Evolutionary conservation across 2,888 invertebrate genomes (phyloP), one percentile per base, ranked within the genome.

Genomic region (Congeria kusceri): DNA sequence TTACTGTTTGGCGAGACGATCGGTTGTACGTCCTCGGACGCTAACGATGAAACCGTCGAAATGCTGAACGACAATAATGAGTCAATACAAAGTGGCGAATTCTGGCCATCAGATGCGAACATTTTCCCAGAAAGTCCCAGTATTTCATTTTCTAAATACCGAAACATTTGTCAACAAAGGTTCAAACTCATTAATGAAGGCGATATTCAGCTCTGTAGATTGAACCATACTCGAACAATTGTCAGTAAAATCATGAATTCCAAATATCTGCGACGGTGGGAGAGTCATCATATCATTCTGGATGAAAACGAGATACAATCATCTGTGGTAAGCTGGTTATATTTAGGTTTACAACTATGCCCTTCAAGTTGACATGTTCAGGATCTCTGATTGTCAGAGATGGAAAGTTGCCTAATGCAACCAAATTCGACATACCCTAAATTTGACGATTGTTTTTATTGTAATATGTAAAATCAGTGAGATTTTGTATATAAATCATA

Each of bases 211-310:
- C 95, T 96, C 78, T 96, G 96, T 94, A 95, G 96, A 90, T 95
- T 96, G 86, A 96, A 96, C 88, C 96, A 96, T 92, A 96, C 96
- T 3, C 94, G 96, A 85, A 96, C 96, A 46, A 95, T 97, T 74
- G 96, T 96, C 83, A 96, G 96, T 93, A 97, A 97, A 94, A 96
- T 97, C 86, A 94, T 96, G 87, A 96, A 96, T 70, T 96, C 96
- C 81, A 96, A 96, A 93, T 96, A 96, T 92, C 94, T 96, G 49
- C 94, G 96, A 65, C 94, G 96, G 80, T 97, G 96, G 96, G 96
- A 97, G 93, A 95, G 95, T 49, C 96, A 96, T 92, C 95, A 95
- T 87, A 94, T 97, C 13, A 95, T 95, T 87, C 94, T 97, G 83
- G 95, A 95, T 86, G 95, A 96, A 85, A 95, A 95, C 71, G 95